Conservation (phyloP, 2,797 vertebrate genomes). For the Remorina albescens region DNA sequence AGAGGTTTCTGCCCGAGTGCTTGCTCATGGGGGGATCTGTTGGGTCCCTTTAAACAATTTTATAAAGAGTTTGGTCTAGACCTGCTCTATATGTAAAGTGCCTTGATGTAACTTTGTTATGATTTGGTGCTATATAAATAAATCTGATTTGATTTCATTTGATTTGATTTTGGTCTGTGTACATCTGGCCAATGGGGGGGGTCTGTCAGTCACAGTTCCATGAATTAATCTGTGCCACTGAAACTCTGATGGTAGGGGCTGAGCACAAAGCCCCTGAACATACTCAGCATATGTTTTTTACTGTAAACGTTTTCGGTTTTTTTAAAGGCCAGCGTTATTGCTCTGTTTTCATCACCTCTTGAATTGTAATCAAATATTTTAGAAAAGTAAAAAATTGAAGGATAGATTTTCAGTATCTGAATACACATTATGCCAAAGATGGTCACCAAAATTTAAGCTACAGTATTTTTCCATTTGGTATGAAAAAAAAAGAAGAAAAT, state of each 20-base stretch:
- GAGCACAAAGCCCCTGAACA: neutral
- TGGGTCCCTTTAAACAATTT: too few relatives aligned
- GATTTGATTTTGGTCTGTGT: neutral
- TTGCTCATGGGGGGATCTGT: too few relatives aligned
- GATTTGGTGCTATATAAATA: too few relatives aligned
- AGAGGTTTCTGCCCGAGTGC: too few relatives aligned
- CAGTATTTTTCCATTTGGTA: neutral
- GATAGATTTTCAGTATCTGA: rapidly evolving
- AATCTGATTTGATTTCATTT: too few relatives aligned
- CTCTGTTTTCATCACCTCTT: neutral
- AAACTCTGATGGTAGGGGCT: neutral
- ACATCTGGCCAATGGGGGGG: conserved; percentile 39
- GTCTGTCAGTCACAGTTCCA: neutral
- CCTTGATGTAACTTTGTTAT: too few relatives aligned
- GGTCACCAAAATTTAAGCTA: too few relatives aligned
- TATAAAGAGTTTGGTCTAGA: too few relatives aligned
- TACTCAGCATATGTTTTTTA: neutral
- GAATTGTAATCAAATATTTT: neutral
- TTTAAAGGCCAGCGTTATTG: neutral
- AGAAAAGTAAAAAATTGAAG: too few relatives aligned
- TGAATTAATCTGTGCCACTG: conserved; percentile 1
- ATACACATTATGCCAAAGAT: neutral
- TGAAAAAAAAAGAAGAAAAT: neutral
- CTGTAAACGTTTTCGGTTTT: neutral
- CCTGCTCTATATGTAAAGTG: too few relatives aligned